These are phyloP conservation scores for Aptenodytes patagonicus DNA, from an alignment of 2,113 vertebrate species.

Conservation along the genomic window DNA sequence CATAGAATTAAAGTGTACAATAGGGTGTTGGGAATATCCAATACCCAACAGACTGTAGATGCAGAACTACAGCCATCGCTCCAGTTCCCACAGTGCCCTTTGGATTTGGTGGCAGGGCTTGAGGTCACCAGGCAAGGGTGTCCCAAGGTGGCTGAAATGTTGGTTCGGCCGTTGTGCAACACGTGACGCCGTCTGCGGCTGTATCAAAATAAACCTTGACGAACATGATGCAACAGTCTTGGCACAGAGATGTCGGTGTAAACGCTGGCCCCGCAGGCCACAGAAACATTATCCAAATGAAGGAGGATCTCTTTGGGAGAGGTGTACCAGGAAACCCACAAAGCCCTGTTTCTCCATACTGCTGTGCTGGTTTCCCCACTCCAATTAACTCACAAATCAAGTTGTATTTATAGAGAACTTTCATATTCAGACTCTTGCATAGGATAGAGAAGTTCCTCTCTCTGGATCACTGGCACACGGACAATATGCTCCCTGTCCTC, in stretches of 20 bases:
- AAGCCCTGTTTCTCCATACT: not conserved
- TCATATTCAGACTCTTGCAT: not conserved
- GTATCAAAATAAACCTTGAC: not conserved
- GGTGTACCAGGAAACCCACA: conserved; percentile 10
- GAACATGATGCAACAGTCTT: not conserved
- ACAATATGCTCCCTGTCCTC: conserved; percentile 12
- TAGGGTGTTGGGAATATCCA: not conserved
- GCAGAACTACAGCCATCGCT: not conserved
- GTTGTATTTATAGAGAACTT: not conserved
- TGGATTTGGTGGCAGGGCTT: not conserved
- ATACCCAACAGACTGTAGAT: not conserved
- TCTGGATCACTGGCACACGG: not conserved
- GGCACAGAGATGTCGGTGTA: not conserved
- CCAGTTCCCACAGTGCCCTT: not conserved
- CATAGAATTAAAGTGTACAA: not conserved
- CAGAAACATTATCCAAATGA: not conserved
- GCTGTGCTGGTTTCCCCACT: not conserved
- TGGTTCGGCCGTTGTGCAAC: not conserved
- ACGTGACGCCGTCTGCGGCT: fast-evolving
- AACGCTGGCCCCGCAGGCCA: not conserved
- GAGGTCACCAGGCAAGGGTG: not conserved
- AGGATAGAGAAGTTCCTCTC: conserved; percentile 12
- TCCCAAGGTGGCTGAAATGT: not conserved
- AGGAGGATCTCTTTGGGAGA: not conserved
- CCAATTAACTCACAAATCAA: conserved; percentile 1